Evolutionary conservation across 2,113 vertebrate species (phyloP).

Genomic region (Labrus mixtus): DNA sequence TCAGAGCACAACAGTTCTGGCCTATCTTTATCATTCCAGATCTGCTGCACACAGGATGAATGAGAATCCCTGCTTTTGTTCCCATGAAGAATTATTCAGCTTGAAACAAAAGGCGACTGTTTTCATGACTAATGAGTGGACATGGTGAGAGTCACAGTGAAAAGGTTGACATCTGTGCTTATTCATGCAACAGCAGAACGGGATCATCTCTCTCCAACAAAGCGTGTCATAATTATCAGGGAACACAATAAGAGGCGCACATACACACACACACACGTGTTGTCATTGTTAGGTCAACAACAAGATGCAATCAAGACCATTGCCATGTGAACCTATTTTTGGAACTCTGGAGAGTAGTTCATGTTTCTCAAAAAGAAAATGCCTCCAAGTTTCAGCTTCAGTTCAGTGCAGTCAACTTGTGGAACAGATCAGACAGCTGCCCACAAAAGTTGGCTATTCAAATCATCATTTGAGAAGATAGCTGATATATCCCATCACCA

Average conservation of each 20-base stretch:
- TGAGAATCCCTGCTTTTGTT: slow-evolving; percentile 90
- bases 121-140: slow-evolving; percentile 94
- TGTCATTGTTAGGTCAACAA: slow-evolving; percentile 9
- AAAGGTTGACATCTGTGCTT: slow-evolving; percentile 97
- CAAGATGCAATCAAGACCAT: slow-evolving; percentile 35
- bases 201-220: slow-evolving; percentile 93
- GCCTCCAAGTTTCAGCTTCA: not conserved
- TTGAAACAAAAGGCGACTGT: slow-evolving; percentile 94
- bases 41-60: slow-evolving; percentile 86
- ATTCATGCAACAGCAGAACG: slow-evolving; percentile 93
- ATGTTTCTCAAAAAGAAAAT: not conserved
- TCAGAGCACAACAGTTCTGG: slow-evolving; percentile 81
- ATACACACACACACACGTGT: slow-evolving; percentile 58
- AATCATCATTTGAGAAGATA: no score
- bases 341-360: not conserved
- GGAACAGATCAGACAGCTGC: no score
- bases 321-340: not conserved
- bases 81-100: slow-evolving; percentile 93
- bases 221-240: slow-evolving; percentile 94
- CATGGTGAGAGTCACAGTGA: slow-evolving; percentile 94
- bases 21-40: slow-evolving; percentile 87
- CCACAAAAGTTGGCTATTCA: no score
- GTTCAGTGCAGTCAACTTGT: no score
- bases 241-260: slow-evolving; percentile 88
- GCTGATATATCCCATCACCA: no score